Evolutionary conservation across 2,888 invertebrate species (phyloP), one percentile per base, ranked within the genome.

Genomic region (Podotricha telesiphe): DNA sequence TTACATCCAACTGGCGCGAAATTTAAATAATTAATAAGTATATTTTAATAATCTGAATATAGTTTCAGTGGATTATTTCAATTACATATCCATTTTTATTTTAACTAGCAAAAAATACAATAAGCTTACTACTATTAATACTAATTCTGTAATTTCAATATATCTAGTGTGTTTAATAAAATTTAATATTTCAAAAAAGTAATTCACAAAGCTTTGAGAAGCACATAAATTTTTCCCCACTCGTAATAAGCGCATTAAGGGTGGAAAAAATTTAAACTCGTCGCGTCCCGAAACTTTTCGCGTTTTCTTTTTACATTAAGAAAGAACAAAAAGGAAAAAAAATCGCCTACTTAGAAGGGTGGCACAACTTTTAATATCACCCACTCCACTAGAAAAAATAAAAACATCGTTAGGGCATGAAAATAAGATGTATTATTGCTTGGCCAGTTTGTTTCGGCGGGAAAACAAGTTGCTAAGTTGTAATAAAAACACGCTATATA

Each of bases 221-320:
- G 64, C 80, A 62, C 72, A 65, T 73, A 80, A 82, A 82, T 83
- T 82, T 82, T 84, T 81, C 82, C 77, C 84, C 85, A 83, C 86
- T 89, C 88, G 83, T 92, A 93, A 93, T 92, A 92, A 92, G 89
- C 91, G 92, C 92, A 92, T 91, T 93, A 93, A 86, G 90, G 88
- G 86, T 82, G 83, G 86, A 88, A 85, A 76, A 87, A 86, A 86
- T 81, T 86, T 86, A 86, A 88, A 89, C 87, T 88, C 86, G 81
- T 82, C 83, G 80, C 82, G 82, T 82, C 84, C 87, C 81, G 80
- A 88, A 90, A 89, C 81, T 88, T 89, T 88, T 82, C 80, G 87
- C 86, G 88, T 89, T 91, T 91, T 89, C 90, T 91, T 91, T 91
- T 91, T 91, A 87, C 91, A 91, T 91, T 91, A 90, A 86, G 86